A percentile compares a stretch with the other conserved stretches of the same genome.
These are phyloP conservation scores for Lucilia sericata DNA, from an alignment of 1,140 invertebrate species.

Conservation along the genomic window DNA sequence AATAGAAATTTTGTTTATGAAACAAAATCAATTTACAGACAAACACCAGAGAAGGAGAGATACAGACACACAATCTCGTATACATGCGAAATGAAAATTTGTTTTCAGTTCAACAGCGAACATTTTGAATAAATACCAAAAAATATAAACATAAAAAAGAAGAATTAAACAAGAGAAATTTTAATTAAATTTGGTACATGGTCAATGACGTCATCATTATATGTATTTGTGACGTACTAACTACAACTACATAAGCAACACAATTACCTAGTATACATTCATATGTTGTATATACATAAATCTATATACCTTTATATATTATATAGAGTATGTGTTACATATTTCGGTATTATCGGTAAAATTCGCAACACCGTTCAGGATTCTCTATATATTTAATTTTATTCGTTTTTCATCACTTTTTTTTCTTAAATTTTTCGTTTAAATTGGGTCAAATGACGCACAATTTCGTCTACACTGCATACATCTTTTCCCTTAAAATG, in stretches of 20 bases:
- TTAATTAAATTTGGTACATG: conserved; percentile 20
- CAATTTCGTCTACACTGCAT: neutral
- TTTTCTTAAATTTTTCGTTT: neutral
- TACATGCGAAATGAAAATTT: neutral
- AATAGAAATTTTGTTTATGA: neutral
- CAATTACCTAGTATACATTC: neutral
- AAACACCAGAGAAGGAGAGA: neutral
- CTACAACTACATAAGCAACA: neutral
- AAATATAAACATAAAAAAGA: neutral
- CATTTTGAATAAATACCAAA: neutral
- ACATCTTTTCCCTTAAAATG: neutral
- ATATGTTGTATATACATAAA: neutral
- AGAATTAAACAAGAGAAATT: neutral
- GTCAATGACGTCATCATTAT: conserved; percentile 21
- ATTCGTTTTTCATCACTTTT: neutral
- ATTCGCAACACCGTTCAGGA: conserved; percentile 22
- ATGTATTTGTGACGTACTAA: neutral
- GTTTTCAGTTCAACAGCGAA: conserved; percentile 7
- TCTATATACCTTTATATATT: neutral
- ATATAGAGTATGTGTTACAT: neutral
- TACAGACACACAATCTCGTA: no score
- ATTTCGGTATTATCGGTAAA: conserved; percentile 30
- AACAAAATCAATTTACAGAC: neutral
- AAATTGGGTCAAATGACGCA: conserved; percentile 40
- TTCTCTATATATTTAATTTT: neutral